Conservation (phyloP, 2,797 vertebrate species). For the Anabas testudineus region DNA sequence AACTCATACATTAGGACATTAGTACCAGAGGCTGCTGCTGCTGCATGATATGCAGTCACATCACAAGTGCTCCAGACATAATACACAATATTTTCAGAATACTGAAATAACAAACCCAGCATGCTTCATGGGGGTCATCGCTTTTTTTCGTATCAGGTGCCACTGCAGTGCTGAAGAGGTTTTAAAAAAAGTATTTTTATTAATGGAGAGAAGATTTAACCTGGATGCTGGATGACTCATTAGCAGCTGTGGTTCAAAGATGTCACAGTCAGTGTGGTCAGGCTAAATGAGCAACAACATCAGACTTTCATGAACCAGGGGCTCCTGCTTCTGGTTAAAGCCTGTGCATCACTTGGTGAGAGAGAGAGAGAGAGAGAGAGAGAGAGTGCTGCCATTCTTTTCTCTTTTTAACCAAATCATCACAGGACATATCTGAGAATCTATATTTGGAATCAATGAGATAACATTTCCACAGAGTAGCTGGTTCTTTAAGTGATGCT, state of each 20-base stretch:
- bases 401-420: background rate
- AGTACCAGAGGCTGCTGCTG: constrained; percentile 23
- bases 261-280: background rate
- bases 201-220: background rate
- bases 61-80: constrained; percentile 17
- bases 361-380: too few relatives aligned
- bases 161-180: background rate
- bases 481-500: background rate
- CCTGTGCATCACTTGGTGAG: background rate
- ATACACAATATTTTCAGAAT: constrained; percentile 37
- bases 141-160: background rate
- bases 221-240: background rate
- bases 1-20: constrained; percentile 26
- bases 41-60: constrained; percentile 43
- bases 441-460: constrained; percentile 4
- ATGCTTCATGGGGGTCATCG: constrained; percentile 9
- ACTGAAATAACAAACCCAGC: background rate
- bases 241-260: background rate
- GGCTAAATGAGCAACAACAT: constrained; percentile 9
- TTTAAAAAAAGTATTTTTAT: background rate
- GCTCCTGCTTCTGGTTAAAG: constrained; percentile 12
- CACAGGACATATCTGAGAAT: background rate
- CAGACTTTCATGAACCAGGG: background rate
- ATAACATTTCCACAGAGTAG: background rate
- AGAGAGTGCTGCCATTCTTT: background rate